Evolutionary conservation across 2,113 vertebrate genomes (phyloP).

Genomic region (Prunella fulvescens): DNA sequence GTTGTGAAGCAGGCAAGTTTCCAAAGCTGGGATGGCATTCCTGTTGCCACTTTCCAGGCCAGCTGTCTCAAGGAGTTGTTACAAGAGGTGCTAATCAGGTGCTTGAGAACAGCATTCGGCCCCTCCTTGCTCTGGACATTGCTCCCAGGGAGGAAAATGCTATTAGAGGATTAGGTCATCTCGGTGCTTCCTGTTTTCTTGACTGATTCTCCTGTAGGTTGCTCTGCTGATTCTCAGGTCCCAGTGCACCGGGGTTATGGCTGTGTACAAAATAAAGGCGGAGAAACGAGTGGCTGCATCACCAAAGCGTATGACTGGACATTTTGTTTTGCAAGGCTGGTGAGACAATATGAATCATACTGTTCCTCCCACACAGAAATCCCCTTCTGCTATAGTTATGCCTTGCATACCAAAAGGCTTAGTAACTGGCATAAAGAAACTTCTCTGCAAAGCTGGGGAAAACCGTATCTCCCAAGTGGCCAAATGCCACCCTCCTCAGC

Average conservation of each 20-base stretch:
- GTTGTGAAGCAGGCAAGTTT: background rate
- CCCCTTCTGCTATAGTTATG: slow-evolving; percentile 46
- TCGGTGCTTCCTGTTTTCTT: background rate
- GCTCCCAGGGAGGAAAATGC: background rate
- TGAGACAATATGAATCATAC: slow-evolving; percentile 56
- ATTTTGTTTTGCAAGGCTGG: slow-evolving; percentile 34
- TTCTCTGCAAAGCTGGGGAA: background rate
- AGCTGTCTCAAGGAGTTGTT: background rate
- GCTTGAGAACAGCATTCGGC: rapidly evolving
- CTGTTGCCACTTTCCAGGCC: background rate
- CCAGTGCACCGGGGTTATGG: background rate
- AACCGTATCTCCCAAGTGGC: background rate
- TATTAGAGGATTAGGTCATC: background rate
- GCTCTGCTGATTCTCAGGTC: background rate
- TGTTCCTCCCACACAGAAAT: slow-evolving; percentile 63
- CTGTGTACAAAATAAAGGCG: background rate
- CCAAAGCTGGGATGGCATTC: background rate
- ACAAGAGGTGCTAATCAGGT: background rate
- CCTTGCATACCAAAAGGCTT: slow-evolving; percentile 12
- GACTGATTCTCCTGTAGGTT: background rate
- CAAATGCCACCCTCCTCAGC: background rate
- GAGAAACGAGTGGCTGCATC: background rate
- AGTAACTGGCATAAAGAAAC: background rate
- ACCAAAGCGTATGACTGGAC: background rate
- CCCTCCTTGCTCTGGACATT: background rate